phyloP scores from a whole-genome alignment of 2,888 invertebrate species.

The Diogma glabrata region DNA sequence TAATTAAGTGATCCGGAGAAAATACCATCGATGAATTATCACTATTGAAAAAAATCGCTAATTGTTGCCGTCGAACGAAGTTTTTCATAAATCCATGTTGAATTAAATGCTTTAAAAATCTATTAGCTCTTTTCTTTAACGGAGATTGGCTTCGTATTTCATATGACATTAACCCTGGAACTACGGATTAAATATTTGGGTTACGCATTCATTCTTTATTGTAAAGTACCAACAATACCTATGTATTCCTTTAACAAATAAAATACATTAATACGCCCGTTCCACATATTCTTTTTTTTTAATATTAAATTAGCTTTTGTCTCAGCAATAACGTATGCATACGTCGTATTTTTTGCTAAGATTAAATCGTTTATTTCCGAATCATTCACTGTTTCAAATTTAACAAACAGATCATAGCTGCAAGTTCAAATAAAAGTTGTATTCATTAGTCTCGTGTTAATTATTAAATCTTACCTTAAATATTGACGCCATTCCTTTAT shows the following conservation, averaged over 20 bases:
- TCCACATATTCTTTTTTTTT: not conserved
- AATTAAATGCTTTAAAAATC: not conserved
- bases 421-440: too few relatives aligned
- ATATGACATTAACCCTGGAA: slow-evolving; percentile 8
- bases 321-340: not conserved
- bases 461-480: not conserved
- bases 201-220: not conserved
- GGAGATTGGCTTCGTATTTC: not conserved
- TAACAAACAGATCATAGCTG: not conserved
- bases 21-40: not conserved
- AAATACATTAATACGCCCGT: not conserved
- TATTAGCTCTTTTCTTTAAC: not conserved
- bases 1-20: not conserved
- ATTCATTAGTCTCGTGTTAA: too few relatives aligned
- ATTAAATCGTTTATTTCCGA: not conserved
- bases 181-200: not conserved
- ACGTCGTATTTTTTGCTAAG: not conserved
- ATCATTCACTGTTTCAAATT: not conserved
- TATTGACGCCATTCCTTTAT: not conserved
- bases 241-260: slow-evolving; percentile 2
- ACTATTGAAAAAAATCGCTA: not conserved
- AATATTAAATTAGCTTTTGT: not conserved
- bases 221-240: not conserved
- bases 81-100: slow-evolving; percentile 2
- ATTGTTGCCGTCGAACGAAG: not conserved